Conservation (phyloP, 2,888 invertebrate species). For the Hoplodrina blanda region DNA sequence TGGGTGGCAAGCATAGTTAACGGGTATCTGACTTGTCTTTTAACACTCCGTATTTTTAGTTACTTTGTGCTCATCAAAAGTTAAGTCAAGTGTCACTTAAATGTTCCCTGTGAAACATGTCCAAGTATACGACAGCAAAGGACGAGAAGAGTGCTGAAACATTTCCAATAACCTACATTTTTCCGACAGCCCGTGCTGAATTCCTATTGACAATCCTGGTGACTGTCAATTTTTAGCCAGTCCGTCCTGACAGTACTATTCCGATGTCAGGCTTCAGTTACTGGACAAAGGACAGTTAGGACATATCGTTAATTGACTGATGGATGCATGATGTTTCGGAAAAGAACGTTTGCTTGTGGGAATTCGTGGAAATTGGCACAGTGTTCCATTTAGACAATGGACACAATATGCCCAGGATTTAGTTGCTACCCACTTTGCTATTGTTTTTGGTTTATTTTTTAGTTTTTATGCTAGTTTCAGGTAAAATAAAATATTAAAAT, state of each 20-base stretch:
- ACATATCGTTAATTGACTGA: slow-evolving; percentile 37
- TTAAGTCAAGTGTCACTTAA: not conserved
- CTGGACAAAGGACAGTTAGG: slow-evolving; percentile 25
- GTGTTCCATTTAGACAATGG: not conserved
- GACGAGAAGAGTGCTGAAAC: slow-evolving; percentile 7
- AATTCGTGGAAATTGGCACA: not conserved
- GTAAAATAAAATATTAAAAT: no score
- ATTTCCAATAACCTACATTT: slow-evolving; percentile 4
- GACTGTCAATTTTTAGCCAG: slow-evolving; percentile 27
- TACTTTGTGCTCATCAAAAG: not conserved
- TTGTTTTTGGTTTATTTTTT: not conserved
- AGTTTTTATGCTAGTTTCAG: not conserved
- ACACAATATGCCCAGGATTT: not conserved
- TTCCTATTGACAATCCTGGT: slow-evolving; percentile 8
- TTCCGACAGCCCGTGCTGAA: not conserved
- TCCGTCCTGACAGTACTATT: slow-evolving; percentile 27
- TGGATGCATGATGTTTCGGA: slow-evolving; percentile 25
- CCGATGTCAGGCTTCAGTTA: slow-evolving; percentile 10
- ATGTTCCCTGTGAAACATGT: not conserved
- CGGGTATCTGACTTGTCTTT: no score
- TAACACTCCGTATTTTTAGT: no score
- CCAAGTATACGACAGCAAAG: not conserved
- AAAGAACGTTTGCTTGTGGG: not conserved
- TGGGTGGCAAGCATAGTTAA: no score
- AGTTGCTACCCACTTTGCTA: not conserved